Base-by-base conservation (phyloP, 2,113 vertebrate genomes). In the Eudyptes chrysolophus region DNA sequence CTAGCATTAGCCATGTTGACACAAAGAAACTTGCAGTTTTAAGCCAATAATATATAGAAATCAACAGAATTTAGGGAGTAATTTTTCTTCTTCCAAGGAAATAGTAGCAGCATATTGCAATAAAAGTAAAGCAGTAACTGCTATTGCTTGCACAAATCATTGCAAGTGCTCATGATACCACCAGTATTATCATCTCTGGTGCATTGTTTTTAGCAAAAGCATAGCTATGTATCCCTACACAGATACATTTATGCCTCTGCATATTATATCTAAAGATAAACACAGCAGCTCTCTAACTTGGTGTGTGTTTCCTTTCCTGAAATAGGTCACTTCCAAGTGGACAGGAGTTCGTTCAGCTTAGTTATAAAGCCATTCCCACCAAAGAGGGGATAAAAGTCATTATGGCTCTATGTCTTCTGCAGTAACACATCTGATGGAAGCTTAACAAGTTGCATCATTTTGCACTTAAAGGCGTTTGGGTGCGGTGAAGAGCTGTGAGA, bases 51-150 rank as follows among this genome's bases (percentile, higher is more conserved):
- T 77, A 85, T 57, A 90, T 22, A 69, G 48, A 68, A 84, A 78
- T 88, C 64, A 13, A 32, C 22, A 29, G 85, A 89, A 82, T n/a
- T 94, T 89, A 87, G 87, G 87, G 90, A 90, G 74, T 80, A 42
- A 75, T 92, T 93, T 94, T 89, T 65, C 84, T 96, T 82, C 29
- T 76, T 93, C 68, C 36, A 70, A 81, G 40, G 77, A 82, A 96
- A 80, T 46, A 71, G 57, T 44, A 32, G 60, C 57, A 84, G 55
- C 57, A 74, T 9, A 26, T 40, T 11, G 66, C 40, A 91, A 81
- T 75, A 89, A 65, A 95, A 96, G 90, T 75, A 25, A 57, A 88
- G 32, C 54, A 71, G 46, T 44, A 60, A 51, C 42, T 57, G 64
- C 75, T 91, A 62, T 64, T 70, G 72, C 72, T 69, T 65, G 85